These are phyloP conservation scores for Solen grandis DNA, from an alignment of 1,140 invertebrate genomes.

Conservation along the genomic window DNA sequence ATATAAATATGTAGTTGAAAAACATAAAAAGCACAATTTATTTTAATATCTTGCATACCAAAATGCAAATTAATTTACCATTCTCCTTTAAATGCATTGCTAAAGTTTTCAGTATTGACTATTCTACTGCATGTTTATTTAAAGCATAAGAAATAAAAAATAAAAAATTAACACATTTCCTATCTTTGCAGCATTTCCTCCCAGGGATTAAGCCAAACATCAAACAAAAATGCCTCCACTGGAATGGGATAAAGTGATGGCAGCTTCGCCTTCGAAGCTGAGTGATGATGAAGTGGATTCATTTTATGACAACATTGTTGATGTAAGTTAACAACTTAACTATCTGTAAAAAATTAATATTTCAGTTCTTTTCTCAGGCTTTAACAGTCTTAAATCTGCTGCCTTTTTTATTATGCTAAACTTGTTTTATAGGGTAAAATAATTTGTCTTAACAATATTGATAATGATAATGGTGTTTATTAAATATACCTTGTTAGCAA, in stretches of 20 bases:
- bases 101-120: too few species aligned
- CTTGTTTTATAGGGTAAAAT: background rate
- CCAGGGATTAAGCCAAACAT: too few species aligned
- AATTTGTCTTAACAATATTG: background rate
- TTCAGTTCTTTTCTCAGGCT: background rate
- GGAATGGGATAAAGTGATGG: conserved; percentile 76
- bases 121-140: too few species aligned
- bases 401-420: background rate
- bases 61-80: too few species aligned
- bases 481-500: background rate
- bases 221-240: conserved; percentile 75
- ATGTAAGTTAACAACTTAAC: conserved; percentile 65
- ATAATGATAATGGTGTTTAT: background rate
- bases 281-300: conserved; percentile 71
- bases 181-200: too few species aligned
- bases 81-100: too few species aligned
- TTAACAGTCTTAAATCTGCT: background rate
- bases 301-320: conserved; percentile 69
- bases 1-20: too few species aligned
- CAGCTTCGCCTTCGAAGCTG: conserved; percentile 64
- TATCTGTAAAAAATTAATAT: too few species aligned
- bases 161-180: too few species aligned
- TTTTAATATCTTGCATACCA: too few species aligned
- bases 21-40: too few species aligned
- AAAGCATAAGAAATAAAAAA: too few species aligned